phyloP scores from a whole-genome alignment of 2,888 invertebrate species.

The Diloba caeruleocephala region DNA sequence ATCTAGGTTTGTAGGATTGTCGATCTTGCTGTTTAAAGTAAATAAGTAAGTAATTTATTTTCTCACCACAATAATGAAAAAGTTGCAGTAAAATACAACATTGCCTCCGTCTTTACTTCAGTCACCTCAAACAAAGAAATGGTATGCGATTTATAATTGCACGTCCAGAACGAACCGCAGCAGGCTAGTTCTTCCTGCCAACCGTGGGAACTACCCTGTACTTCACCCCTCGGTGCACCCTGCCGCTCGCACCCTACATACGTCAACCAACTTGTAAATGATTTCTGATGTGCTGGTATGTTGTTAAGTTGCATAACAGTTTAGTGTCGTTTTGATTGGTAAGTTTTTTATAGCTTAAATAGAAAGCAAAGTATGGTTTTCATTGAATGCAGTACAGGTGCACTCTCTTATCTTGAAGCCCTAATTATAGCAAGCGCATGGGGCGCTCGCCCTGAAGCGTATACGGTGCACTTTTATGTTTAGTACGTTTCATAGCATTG shows the following conservation, averaged over 20 bases:
- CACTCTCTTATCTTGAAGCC: too few species aligned
- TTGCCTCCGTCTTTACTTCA: slow-evolving; percentile 27
- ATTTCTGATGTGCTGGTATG: slow-evolving; percentile 47
- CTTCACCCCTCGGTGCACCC: slow-evolving; percentile 38
- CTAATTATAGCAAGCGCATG: too few species aligned
- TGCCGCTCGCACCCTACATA: slow-evolving; percentile 41
- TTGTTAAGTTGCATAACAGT: slow-evolving; percentile 5
- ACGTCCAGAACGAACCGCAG: slow-evolving; percentile 38
- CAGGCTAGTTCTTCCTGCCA: slow-evolving; percentile 30
- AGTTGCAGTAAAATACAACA: too few species aligned
- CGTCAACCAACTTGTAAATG: slow-evolving; percentile 49
- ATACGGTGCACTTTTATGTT: too few species aligned
- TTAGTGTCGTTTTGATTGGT: slow-evolving; percentile 23
- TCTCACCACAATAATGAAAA: too few species aligned
- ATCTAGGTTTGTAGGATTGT: too few species aligned
- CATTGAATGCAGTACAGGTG: too few species aligned
- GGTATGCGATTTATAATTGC: slow-evolving; percentile 41
- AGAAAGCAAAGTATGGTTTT: neutral
- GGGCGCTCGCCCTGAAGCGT: too few species aligned
- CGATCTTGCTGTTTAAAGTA: too few species aligned
- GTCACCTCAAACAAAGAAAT: slow-evolving; percentile 12
- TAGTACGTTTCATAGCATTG: too few species aligned
- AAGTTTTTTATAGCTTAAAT: slow-evolving; percentile 13
- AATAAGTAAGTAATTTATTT: too few species aligned
- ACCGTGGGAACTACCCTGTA: slow-evolving; percentile 53